Conservation (phyloP, 2,113 vertebrate genomes). For the Boulengeromyrus knoepffleri region DNA sequence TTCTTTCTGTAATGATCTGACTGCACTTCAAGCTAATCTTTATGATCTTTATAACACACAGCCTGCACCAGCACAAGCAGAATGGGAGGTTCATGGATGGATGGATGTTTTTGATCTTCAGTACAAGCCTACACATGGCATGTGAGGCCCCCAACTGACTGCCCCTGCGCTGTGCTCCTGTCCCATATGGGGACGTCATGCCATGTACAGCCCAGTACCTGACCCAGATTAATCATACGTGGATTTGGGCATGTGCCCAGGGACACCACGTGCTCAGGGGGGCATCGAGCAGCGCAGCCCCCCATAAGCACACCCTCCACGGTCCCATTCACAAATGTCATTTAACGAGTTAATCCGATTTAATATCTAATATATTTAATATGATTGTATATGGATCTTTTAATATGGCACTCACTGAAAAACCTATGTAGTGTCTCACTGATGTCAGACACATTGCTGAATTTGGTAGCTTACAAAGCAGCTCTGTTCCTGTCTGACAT, state of each 20-base stretch:
- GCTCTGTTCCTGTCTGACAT: not conserved
- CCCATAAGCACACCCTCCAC: not conserved
- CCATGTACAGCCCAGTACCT: not conserved
- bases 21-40: not conserved
- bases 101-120: not conserved
- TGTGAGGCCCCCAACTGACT: not conserved
- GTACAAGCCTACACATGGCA: not conserved
- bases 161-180: not conserved
- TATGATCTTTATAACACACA: not conserved
- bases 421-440: not conserved
- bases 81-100: not conserved
- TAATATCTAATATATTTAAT: not conserved
- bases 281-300: not conserved
- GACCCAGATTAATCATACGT: not conserved
- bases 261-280: not conserved
- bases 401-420: not conserved
- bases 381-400: not conserved
- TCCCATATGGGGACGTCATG: not conserved
- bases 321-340: not conserved
- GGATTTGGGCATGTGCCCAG: not conserved
- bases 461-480: too few species aligned
- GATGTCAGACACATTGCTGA: too few species aligned
- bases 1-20: not conserved
- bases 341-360: not conserved
- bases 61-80: not conserved